Evolutionary conservation across 2,113 vertebrate species (phyloP).

Genomic region (Dinomys branickii): DNA sequence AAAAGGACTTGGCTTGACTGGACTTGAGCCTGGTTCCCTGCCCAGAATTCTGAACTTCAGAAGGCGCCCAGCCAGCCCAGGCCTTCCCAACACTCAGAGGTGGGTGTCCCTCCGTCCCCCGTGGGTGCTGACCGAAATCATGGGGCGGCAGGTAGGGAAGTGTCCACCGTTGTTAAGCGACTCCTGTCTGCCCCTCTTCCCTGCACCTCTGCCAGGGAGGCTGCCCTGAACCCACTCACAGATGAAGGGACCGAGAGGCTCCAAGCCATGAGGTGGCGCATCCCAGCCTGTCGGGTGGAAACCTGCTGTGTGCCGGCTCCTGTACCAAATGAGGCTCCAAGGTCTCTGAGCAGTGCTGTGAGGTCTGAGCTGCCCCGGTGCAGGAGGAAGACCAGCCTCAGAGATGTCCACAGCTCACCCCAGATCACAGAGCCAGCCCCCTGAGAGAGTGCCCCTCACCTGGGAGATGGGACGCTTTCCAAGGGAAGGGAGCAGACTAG

Average conservation of each 20-base stretch:
- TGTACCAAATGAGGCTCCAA: fast-evolving
- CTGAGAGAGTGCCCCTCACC: background rate
- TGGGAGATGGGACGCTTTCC: background rate
- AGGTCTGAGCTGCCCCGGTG: background rate
- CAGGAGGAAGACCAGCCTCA: background rate
- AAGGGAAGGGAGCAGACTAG: background rate
- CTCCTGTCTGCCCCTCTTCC: background rate
- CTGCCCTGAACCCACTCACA: background rate
- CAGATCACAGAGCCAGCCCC: background rate
- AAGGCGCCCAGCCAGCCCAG: background rate
- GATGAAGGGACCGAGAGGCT: background rate
- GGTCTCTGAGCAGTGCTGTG: fast-evolving
- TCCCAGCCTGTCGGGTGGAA: background rate
- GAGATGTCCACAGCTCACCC: background rate
- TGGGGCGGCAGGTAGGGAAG: background rate
- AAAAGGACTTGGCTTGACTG: background rate
- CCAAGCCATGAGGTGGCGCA: background rate
- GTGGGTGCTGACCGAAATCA: fast-evolving
- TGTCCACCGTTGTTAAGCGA: background rate
- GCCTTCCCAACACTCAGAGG: background rate
- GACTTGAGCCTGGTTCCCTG: background rate
- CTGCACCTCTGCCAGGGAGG: background rate
- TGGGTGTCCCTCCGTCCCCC: fast-evolving
- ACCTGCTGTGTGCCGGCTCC: fast-evolving
- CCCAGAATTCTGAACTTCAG: too few relatives aligned